These are phyloP conservation scores for Plodia interpunctella DNA, from an alignment of 1,140 invertebrate species.

Conservation along the genomic window DNA sequence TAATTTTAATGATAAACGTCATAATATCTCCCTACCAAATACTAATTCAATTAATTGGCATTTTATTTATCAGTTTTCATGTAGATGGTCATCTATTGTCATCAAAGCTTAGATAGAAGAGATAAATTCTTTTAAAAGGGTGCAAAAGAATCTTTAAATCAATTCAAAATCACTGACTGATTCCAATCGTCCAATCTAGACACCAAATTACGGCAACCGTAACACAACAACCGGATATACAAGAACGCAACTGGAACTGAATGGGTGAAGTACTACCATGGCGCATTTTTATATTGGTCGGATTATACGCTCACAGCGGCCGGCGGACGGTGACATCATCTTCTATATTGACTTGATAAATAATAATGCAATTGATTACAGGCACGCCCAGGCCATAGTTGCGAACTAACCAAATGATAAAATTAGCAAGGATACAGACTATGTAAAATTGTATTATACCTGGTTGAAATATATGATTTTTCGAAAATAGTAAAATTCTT, in stretches of 20 bases:
- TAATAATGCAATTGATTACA: constrained; percentile 30
- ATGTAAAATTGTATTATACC: too few species aligned
- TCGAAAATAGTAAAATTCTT: neutral
- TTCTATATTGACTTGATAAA: constrained; percentile 25
- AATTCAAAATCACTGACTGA: constrained; percentile 6
- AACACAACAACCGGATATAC: neutral
- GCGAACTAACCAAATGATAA: neutral
- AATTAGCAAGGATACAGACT: neutral
- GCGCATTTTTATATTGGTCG: constrained; percentile 16
- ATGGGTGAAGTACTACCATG: constrained; percentile 8
- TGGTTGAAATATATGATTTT: neutral
- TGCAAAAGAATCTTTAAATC: neutral
- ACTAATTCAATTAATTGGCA: too few species aligned
- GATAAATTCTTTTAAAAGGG: too few species aligned
- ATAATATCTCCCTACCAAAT: too few species aligned
- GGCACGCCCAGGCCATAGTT: constrained; percentile 30
- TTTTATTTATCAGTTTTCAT: too few species aligned
- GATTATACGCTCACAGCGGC: constrained; percentile 23
- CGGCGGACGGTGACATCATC: constrained; percentile 32
- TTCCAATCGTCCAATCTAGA: constrained; percentile 11
- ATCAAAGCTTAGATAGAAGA: too few species aligned
- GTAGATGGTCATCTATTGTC: too few species aligned
- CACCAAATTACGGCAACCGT: constrained; percentile 12
- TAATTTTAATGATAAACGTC: too few species aligned
- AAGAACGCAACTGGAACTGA: constrained; percentile 9